Evolutionary conservation across 2,888 invertebrate species (phyloP).

Genomic region (Ophioninae sp.): DNA sequence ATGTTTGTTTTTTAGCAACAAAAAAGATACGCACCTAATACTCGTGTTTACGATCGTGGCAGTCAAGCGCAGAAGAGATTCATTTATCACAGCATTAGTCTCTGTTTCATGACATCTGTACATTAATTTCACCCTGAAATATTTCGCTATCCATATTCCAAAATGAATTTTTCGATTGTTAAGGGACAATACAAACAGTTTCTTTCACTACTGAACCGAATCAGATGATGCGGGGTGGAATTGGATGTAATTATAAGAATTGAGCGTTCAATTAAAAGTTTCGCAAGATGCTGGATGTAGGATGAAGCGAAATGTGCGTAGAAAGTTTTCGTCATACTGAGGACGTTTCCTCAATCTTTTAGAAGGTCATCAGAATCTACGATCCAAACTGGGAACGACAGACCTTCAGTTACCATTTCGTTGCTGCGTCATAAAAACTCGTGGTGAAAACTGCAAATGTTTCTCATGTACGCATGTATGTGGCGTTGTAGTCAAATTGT

Average conservation of each 20-base stretch:
- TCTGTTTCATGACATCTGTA: not conserved
- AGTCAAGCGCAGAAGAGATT: not conserved
- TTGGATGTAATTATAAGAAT: not conserved
- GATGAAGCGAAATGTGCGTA: not conserved
- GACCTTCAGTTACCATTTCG: not conserved
- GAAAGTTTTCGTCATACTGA: not conserved
- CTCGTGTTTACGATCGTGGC: not conserved
- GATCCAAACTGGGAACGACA: not conserved
- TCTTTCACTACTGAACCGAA: not conserved
- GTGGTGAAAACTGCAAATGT: slow-evolving; percentile 1
- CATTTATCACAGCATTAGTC: not conserved
- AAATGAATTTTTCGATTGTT: not conserved
- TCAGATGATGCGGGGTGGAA: not conserved
- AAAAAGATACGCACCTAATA: not conserved
- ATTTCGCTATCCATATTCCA: not conserved
- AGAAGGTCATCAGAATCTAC: slow-evolving; percentile 10
- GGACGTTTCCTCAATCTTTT: not conserved
- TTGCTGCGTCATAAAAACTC: not conserved
- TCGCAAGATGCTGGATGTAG: not conserved
- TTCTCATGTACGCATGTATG: not conserved
- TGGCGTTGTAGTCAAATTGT: slow-evolving; percentile 6
- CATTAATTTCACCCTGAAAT: not conserved
- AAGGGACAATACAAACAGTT: not conserved
- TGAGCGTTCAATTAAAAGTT: not conserved
- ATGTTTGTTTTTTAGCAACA: not conserved